A percentile compares a stretch with the other conserved stretches of the same genome.
Evolutionary conservation across 2,888 invertebrate species (phyloP).

Genomic region (Meganola albula): DNA sequence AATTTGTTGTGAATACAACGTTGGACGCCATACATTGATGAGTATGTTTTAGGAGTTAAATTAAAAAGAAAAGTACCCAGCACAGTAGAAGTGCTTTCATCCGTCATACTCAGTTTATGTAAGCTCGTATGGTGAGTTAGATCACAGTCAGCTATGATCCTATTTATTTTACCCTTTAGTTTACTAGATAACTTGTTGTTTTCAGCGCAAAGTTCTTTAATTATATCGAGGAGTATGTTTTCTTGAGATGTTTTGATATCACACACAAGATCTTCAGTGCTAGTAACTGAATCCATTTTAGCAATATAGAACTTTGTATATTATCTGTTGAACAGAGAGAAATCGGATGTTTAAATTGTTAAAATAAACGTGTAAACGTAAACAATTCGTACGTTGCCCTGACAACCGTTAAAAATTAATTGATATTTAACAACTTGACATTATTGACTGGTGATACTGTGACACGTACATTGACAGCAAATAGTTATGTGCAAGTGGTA

Average conservation of each 20-base stretch:
- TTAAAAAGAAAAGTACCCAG: slow-evolving; percentile 45
- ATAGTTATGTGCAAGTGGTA: too few species aligned
- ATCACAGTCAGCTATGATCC: slow-evolving; percentile 62
- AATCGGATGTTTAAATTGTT: too few species aligned
- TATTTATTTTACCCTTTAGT: slow-evolving; percentile 55
- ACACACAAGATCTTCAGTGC: slow-evolving; percentile 36
- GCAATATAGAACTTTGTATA: too few species aligned
- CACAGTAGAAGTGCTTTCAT: slow-evolving; percentile 60
- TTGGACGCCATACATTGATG: too few species aligned
- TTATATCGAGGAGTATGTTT: slow-evolving; percentile 53
- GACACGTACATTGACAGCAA: too few species aligned
- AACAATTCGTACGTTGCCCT: too few species aligned
- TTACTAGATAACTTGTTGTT: slow-evolving; percentile 42
- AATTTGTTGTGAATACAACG: too few species aligned
- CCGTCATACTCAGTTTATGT: slow-evolving; percentile 57
- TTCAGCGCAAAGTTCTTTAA: slow-evolving; percentile 55
- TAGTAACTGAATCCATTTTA: slow-evolving; percentile 59
- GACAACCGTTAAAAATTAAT: too few species aligned
- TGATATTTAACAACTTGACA: too few species aligned
- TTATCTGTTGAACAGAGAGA: too few species aligned
- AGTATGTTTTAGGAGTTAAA: background rate
- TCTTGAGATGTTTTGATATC: slow-evolving; percentile 49
- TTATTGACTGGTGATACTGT: too few species aligned
- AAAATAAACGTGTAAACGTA: too few species aligned
- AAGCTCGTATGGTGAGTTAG: slow-evolving; percentile 58